Evolutionary conservation across 2,113 vertebrate genomes (phyloP).

Genomic region (Scalopus aquaticus): DNA sequence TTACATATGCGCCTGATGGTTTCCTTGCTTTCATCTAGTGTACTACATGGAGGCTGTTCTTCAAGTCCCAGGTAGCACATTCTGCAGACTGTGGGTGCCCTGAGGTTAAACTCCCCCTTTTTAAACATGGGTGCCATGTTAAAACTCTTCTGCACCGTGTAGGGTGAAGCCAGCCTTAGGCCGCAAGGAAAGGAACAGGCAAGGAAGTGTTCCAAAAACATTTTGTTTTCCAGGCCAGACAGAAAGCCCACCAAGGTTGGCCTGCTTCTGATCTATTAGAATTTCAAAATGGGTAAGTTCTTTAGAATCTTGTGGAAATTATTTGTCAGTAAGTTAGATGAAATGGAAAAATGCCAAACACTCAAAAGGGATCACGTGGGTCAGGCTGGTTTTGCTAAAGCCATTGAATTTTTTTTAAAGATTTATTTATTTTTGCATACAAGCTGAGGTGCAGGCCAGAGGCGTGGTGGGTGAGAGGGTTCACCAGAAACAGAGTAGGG

Average conservation of each 20-base stretch:
- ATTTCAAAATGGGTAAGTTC: conserved; percentile 17
- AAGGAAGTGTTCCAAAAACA: background rate
- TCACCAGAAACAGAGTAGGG: too few relatives aligned
- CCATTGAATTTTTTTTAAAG: background rate
- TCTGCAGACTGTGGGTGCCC: background rate
- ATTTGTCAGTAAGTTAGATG: background rate
- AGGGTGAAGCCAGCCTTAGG: background rate
- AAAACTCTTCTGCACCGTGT: background rate
- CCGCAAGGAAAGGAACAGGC: background rate
- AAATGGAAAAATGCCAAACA: background rate
- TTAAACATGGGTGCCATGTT: background rate
- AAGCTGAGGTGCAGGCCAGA: too few relatives aligned
- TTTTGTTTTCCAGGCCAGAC: background rate
- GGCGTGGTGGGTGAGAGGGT: too few relatives aligned
- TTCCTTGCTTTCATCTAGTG: background rate
- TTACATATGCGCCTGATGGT: background rate
- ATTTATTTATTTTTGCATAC: too few relatives aligned
- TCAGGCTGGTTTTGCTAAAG: background rate
- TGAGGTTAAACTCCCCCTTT: background rate
- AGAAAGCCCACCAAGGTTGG: background rate
- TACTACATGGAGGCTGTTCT: background rate
- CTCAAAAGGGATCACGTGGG: background rate
- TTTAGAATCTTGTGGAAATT: background rate
- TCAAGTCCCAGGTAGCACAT: background rate
- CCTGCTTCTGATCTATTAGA: conserved; percentile 43